Percentiles rank a stretch among this genome's conserved stretches.
phyloP scores from a whole-genome alignment of 2,888 invertebrate species.

The Stenotaenia linearis region DNA sequence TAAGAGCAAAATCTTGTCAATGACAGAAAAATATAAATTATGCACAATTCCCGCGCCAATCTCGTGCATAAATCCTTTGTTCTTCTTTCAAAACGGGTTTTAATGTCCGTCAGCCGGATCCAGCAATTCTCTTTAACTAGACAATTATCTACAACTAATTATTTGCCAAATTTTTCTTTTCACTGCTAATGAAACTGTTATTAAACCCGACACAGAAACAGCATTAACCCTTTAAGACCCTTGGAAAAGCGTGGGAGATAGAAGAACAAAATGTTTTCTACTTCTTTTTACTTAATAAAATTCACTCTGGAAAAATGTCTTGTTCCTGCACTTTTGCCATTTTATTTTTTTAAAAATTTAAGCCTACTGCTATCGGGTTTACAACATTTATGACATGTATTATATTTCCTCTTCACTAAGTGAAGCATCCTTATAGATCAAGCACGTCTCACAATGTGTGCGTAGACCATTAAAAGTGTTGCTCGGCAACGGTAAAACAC shows the following conservation, averaged over 20 bases:
- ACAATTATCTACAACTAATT: conserved; percentile 11
- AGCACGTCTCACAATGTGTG: too few species aligned
- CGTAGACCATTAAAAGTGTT: too few species aligned
- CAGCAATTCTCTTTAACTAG: not conserved
- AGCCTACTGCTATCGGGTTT: not conserved
- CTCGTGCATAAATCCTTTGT: not conserved
- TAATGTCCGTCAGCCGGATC: not conserved
- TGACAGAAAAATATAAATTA: conserved; percentile 3
- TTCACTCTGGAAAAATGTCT: not conserved
- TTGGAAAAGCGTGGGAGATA: not conserved
- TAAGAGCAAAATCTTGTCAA: conserved; percentile 20
- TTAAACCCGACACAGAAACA: not conserved
- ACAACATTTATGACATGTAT: not conserved
- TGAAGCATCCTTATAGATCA: too few species aligned
- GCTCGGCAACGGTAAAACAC: too few species aligned
- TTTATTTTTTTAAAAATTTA: not conserved
- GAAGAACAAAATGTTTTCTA: not conserved
- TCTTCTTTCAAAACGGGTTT: not conserved
- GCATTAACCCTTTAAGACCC: not conserved
- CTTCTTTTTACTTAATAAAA: not conserved
- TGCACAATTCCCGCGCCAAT: not conserved
- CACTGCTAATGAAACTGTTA: not conserved
- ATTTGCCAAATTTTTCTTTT: conserved; percentile 10
- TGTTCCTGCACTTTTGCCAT: not conserved
- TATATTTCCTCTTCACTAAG: not conserved